These are phyloP conservation scores for Collichthys lucidus DNA, from an alignment of 2,113 vertebrate genomes.

Conservation along the genomic window DNA sequence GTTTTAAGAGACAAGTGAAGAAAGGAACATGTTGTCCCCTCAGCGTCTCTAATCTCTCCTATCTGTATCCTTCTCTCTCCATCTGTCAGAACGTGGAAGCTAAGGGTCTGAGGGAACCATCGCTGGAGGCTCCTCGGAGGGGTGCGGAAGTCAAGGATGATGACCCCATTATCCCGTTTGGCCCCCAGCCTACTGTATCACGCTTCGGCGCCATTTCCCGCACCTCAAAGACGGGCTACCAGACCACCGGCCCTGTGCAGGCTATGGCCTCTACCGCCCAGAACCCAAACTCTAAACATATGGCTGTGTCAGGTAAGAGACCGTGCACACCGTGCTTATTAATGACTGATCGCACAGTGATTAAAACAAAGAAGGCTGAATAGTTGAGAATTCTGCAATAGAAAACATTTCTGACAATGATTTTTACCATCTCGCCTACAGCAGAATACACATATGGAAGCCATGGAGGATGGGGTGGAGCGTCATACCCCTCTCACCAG, in stretches of 20 bases:
- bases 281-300: constrained; percentile 90
- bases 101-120: constrained; percentile 90
- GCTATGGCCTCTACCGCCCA: constrained; percentile 87
- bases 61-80: neutral
- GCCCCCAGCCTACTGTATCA: constrained; percentile 95
- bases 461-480: constrained; percentile 89
- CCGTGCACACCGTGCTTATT: neutral
- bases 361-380: no score
- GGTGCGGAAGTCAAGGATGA: constrained; percentile 92
- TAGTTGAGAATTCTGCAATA: neutral
- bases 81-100: constrained; percentile 89
- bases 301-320: constrained; percentile 88
- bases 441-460: constrained; percentile 92
- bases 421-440: constrained; percentile 43
- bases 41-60: neutral
- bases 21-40: neutral
- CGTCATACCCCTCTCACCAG: constrained; percentile 92
- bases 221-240: constrained; percentile 95
- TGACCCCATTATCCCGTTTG: constrained; percentile 98
- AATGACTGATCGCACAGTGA: neutral
- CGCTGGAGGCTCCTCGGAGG: constrained; percentile 91
- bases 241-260: constrained; percentile 91
- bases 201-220: constrained; percentile 98
- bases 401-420: neutral
- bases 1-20: neutral